Percentiles rank a stretch among this genome's conserved stretches.
These are phyloP conservation scores for Standfussiana lucernea DNA, from an alignment of 2,888 invertebrate species.

Conservation along the genomic window DNA sequence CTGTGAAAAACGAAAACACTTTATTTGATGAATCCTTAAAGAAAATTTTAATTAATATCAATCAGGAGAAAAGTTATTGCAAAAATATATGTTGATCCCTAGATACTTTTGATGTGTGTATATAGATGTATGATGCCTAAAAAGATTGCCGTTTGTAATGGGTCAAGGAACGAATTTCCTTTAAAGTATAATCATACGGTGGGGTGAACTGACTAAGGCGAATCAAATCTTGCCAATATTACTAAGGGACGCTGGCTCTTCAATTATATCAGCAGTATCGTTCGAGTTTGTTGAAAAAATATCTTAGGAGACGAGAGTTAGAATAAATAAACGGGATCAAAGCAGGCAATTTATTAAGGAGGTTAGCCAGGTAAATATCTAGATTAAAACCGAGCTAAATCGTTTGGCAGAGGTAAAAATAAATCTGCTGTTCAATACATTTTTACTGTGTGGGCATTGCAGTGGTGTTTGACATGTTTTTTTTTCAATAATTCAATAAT, in stretches of 20 bases:
- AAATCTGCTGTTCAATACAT: neutral
- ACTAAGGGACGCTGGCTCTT: constrained; percentile 16
- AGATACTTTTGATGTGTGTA: no score
- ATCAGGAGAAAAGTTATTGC: no score
- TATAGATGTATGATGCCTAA: constrained; percentile 6
- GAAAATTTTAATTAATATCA: no score
- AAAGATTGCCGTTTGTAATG: constrained; percentile 23
- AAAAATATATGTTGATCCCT: no score
- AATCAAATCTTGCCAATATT: constrained; percentile 45
- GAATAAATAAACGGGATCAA: constrained; percentile 28
- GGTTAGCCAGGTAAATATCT: neutral
- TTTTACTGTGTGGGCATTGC: no score
- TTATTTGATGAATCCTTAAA: no score
- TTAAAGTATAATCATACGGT: constrained; percentile 39
- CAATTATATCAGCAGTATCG: constrained; percentile 23
- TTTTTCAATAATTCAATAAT: no score
- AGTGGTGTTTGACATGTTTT: no score
- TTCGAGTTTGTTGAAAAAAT: constrained; percentile 12
- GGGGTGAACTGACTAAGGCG: constrained; percentile 32
- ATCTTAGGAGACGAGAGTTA: neutral
- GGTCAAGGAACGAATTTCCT: constrained; percentile 33
- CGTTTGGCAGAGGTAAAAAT: neutral
- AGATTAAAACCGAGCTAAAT: neutral
- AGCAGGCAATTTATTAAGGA: constrained; percentile 13
- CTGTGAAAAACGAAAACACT: no score